A percentile compares a stretch with the other conserved stretches of the same genome.
Conservation (phyloP, 2,113 vertebrate species). For the Upupa epops region DNA sequence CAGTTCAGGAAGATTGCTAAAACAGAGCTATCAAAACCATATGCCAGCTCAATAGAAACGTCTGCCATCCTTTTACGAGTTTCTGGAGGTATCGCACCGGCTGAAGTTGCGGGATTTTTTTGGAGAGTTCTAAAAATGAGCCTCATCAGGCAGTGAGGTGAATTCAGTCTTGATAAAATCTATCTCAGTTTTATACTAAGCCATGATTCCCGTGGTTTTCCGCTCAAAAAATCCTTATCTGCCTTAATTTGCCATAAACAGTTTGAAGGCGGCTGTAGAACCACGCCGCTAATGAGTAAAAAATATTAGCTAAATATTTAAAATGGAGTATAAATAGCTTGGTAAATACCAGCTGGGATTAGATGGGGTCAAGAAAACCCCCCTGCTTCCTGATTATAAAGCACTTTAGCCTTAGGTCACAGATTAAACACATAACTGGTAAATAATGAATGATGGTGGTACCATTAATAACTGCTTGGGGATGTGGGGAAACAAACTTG, state of each 20-base stretch:
- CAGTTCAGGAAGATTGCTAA: background rate
- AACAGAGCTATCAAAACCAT: background rate
- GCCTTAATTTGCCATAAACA: constrained; percentile 10
- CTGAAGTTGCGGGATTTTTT: too few species aligned
- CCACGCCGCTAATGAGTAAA: background rate
- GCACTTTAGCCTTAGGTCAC: background rate
- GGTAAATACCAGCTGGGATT: constrained; percentile 4
- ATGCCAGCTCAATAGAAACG: background rate
- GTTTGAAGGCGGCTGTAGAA: background rate
- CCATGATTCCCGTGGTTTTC: background rate
- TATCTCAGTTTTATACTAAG: background rate
- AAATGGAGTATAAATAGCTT: background rate
- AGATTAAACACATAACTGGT: background rate
- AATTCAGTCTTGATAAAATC: background rate
- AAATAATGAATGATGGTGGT: background rate
- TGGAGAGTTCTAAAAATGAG: background rate
- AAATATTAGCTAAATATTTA: constrained; percentile 17
- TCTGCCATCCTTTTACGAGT: background rate
- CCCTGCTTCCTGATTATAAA: background rate
- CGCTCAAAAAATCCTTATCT: constrained; percentile 20
- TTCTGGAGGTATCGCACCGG: background rate
- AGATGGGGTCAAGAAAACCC: background rate
- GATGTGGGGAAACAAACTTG: background rate
- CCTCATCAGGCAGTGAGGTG: background rate
- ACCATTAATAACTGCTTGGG: background rate